Base-by-base conservation (phyloP, 2,797 vertebrate genomes). In the Myripristis murdjan region DNA sequence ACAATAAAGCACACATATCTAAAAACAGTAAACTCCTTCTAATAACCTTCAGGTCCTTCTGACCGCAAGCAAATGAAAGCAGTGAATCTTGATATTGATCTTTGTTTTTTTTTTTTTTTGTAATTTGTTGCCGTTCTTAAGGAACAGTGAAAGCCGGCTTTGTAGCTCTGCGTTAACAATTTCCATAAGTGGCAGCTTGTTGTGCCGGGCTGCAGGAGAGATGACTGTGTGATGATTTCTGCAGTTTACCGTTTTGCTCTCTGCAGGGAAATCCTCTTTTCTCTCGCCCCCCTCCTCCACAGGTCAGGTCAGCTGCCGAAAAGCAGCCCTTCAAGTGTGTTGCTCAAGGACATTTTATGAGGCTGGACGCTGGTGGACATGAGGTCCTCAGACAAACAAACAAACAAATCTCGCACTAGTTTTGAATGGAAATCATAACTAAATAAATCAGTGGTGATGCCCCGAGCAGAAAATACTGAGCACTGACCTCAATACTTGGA, bases 41-140 rank as follows among this genome's bases (percentile, higher is more conserved):
- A 20, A 4, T 28, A 6, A 4, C 28, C 6, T 31, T 31, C 28
- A 31, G 28, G 31, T 31, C 28, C 28, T 31, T 28, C 28, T 31
- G 28, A 31, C 28, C 31, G 28, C 6, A 31, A 31, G 28, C 6
- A 31, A 31, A 4, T 31, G 28, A 6, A 31, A 31, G 28, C 6
- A 31, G 28, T 4, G 28, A 31, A 31, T 31, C 28, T 31, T 31
- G 28, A 31, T n/a, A n/a, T n/a, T n/a, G n/a, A 31, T 31, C 28
- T 31, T 6, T 31, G n/a, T 6, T 4, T 4, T 31, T 31, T 4
- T 31, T 31, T n/a, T 31, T 31, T 67, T 10, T 44, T 68, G 24
- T 54, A 60, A 63, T 77, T 57, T 68, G 35, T 55, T 33, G 14
- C 1, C 5, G 68, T 74, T 64, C 64, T 72, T 41, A 26, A 39